Evolutionary conservation across 2,888 invertebrate species (phyloP).

Genomic region (Eupeodes latifasciatus): DNA sequence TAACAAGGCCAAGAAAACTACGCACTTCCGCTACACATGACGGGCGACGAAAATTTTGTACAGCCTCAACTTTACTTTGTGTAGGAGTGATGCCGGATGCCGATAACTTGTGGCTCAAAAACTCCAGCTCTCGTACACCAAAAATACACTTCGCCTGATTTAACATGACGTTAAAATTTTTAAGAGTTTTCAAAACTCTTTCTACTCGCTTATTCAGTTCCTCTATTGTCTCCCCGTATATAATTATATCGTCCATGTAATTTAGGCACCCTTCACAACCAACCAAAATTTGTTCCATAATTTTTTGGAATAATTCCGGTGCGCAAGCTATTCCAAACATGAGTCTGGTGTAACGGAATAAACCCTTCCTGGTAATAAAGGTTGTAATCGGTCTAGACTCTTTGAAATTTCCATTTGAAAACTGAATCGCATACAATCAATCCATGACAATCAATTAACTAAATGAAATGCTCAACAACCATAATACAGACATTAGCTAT

Average conservation of each 20-base stretch:
- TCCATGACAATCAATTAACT: no score
- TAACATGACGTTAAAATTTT: background rate
- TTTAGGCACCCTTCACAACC: slow-evolving; percentile 9
- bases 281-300: slow-evolving; percentile 22
- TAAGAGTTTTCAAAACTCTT: slow-evolving; percentile 1
- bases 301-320: slow-evolving; percentile 12
- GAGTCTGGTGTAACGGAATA: background rate
- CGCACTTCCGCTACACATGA: background rate
- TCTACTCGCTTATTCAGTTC: background rate
- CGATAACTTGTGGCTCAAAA: slow-evolving; percentile 15
- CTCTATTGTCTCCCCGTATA: background rate
- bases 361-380: slow-evolving; percentile 7
- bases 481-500: no score
- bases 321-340: slow-evolving; percentile 13
- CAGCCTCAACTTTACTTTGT: background rate
- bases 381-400: slow-evolving; percentile 2
- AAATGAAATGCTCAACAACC: no score
- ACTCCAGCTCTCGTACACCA: slow-evolving; percentile 1
- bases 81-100: background rate
- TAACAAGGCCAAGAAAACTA: slow-evolving; percentile 7
- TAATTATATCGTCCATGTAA: slow-evolving; percentile 14
- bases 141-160: slow-evolving; percentile 23
- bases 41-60: background rate
- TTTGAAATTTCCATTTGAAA: background rate
- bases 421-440: no score